phyloP scores from a whole-genome alignment of 1,140 invertebrate genomes.

The Helicorthomorpha holstii region DNA sequence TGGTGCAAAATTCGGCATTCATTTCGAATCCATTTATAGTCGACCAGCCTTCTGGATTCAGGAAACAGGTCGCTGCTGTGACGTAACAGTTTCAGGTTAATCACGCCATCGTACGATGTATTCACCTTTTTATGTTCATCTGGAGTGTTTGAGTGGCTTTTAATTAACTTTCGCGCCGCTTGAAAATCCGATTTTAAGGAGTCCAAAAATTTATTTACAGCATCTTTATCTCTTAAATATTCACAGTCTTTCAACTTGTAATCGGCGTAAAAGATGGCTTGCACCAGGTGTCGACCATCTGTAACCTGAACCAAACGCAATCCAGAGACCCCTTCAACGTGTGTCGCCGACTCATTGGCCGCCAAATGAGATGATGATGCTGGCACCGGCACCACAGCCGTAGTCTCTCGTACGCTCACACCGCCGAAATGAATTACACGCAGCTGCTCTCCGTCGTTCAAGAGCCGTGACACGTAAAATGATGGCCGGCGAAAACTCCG shows the following conservation, averaged over 20 bases:
- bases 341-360: not conserved
- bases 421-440: slow-evolving; percentile 38
- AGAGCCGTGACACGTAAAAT: too few relatives aligned
- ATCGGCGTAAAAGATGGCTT: slow-evolving; percentile 42
- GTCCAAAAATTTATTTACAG: slow-evolving; percentile 34
- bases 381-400: slow-evolving; percentile 15
- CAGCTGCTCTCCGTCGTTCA: slow-evolving; percentile 43
- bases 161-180: slow-evolving; percentile 16
- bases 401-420: slow-evolving; percentile 42
- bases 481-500: too few relatives aligned
- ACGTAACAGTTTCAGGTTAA: not conserved
- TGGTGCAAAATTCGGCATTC: slow-evolving; percentile 11
- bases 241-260: slow-evolving; percentile 42
- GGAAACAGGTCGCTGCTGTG: not conserved
- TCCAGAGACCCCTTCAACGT: slow-evolving; percentile 14
- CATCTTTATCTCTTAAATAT: slow-evolving; percentile 32
- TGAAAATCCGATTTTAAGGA: slow-evolving; percentile 35
- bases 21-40: slow-evolving; percentile 13
- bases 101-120: not conserved
- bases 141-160: not conserved
- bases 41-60: slow-evolving; percentile 11
- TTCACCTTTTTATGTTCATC: not conserved
- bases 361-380: not conserved
- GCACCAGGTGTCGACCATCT: slow-evolving; percentile 42
- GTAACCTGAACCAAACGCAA: slow-evolving; percentile 43